Evolutionary conservation across 2,797 vertebrate species (phyloP).

Genomic region (Valencia hispanica): DNA sequence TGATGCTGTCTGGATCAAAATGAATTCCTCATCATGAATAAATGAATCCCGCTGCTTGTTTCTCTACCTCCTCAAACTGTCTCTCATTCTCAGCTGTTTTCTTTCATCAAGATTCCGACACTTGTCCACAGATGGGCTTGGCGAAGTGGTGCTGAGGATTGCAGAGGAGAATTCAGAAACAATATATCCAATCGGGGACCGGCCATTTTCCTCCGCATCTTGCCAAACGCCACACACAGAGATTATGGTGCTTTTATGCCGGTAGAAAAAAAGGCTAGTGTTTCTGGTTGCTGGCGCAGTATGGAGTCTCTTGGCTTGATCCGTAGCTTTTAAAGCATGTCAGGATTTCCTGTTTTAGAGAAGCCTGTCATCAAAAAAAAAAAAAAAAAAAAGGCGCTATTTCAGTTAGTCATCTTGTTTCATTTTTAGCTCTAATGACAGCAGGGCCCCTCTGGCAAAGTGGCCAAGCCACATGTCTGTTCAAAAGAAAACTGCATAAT

Average conservation of each 20-base stretch:
- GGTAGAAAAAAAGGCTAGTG: constrained; percentile 45
- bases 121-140: constrained; percentile 64
- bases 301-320: constrained; percentile 57
- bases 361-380: constrained; percentile 62
- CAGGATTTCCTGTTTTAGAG: constrained; percentile 68
- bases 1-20: constrained; percentile 59
- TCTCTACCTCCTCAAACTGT: constrained; percentile 42
- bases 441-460: constrained; percentile 43
- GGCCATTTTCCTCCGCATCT: constrained; percentile 38
- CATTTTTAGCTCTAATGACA: constrained; percentile 55
- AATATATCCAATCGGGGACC: constrained; percentile 67
- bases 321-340: constrained; percentile 63
- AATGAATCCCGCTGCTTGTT: constrained; percentile 55
- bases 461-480: constrained; percentile 52
- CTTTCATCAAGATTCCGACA: constrained; percentile 70
- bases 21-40: constrained; percentile 59
- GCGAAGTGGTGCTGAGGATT: constrained; percentile 54
- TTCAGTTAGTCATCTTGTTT: constrained; percentile 61
- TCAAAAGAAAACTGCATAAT: constrained; percentile 59
- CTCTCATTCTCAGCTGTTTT: constrained; percentile 64
- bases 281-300: constrained; percentile 55
- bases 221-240: constrained; percentile 39
- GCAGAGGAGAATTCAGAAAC: constrained; percentile 62
- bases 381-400: constrained; percentile 32
- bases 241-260: constrained; percentile 54